These are phyloP conservation scores for Tetrao urogallus DNA, from an alignment of 2,113 vertebrate genomes.

Conservation along the genomic window DNA sequence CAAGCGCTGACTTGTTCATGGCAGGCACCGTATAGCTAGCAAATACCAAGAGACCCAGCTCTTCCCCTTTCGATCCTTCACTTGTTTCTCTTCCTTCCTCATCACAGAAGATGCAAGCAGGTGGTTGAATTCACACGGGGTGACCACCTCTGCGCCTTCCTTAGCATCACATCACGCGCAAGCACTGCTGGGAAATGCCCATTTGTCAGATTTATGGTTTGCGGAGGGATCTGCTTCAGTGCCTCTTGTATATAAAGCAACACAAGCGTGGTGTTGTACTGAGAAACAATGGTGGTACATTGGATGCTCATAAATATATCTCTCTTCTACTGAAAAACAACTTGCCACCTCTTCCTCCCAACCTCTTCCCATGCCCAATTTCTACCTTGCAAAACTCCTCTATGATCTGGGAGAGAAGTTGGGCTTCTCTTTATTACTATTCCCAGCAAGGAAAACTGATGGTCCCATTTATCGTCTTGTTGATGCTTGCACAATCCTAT, in stretches of 20 bases:
- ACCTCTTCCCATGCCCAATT: not conserved
- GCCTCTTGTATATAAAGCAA: not conserved
- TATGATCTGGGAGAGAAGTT: not conserved
- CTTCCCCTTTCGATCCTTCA: not conserved
- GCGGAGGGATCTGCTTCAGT: not conserved
- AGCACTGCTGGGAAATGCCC: not conserved
- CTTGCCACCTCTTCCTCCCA: not conserved
- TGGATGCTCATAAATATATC: not conserved
- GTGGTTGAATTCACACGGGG: not conserved
- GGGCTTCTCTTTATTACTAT: not conserved
- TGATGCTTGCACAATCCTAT: not conserved
- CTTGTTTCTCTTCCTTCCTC: not conserved
- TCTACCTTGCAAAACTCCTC: not conserved
- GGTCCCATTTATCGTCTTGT: not conserved
- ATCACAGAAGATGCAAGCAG: not conserved
- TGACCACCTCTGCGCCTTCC: not conserved
- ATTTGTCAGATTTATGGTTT: not conserved
- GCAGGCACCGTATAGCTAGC: not conserved
- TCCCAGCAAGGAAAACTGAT: not conserved
- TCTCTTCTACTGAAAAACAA: not conserved
- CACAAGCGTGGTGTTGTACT: not conserved
- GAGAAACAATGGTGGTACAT: not conserved
- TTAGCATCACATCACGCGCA: not conserved
- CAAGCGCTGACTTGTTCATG: conserved; percentile 13
- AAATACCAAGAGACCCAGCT: conserved; percentile 1